Base-by-base conservation (phyloP, 2,113 vertebrate genomes). In the Hyaena hyaena region DNA sequence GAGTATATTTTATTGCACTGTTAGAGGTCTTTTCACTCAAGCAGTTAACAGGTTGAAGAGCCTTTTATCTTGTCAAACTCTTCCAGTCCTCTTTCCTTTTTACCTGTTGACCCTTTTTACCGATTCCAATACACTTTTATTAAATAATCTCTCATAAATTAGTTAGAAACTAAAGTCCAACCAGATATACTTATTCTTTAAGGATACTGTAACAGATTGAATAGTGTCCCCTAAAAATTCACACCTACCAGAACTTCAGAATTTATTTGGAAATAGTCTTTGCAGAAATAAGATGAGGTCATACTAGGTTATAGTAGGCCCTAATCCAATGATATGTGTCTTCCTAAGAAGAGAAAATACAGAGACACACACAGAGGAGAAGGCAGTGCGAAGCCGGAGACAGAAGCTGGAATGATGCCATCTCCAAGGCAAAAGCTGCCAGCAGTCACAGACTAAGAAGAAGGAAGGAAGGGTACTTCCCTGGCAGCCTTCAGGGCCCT, bases 91-190 rank as follows among this genome's bases (percentile, higher is more conserved):
- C 58, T 35, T 65, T 61, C 23, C 43, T 90, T 65, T 65, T 79
- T 28, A 79, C 74, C 61, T 90, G 35, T n/a, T 65, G 23, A 79
- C 63, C 4, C 33, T 50, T 45, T 28, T n/a, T 15, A 35, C 33
- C 15, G 48, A 79, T 79, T 79, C 43, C n/a, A 43, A 23, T 26
- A 66, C 11, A 81, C 43, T 73, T 33, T 61, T 68, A 90, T 82
- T 81, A 97, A 85, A 88, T 85, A 68, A 90, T 63, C 33, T 39
- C 12, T 84, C 23, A 90, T 11, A 69, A 73, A 43, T 73, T 58
- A 71, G 26, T 83, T 84, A 89, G 53, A 88, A 58, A 74, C 24
- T 69, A 16, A 66, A 88, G 35, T 43, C 94, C 24, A 80, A 48
- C 43, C 61, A 53, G 2, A 79, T 26, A 48, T 23, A 81, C 6